Conservation (phyloP, 2,113 vertebrate species). For the Petromus typicus region DNA sequence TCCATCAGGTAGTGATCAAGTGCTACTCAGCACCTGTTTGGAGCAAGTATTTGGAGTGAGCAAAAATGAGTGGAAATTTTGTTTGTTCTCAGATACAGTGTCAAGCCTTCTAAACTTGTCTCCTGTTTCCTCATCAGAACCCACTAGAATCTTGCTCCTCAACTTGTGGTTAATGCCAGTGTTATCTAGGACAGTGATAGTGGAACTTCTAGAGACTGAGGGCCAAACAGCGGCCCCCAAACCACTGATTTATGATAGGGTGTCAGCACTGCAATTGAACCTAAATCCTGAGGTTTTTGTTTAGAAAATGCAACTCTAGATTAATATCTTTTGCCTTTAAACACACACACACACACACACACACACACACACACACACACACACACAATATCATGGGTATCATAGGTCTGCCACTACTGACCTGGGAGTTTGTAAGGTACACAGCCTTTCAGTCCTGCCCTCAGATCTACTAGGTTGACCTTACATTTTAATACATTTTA, state of each 20-base stretch:
- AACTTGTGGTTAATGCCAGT: not conserved
- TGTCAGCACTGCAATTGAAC: not conserved
- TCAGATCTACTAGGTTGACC: constrained; percentile 8
- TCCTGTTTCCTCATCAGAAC: not conserved
- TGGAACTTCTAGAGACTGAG: not conserved
- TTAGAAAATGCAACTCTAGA: not conserved
- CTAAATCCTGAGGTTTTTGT: not conserved
- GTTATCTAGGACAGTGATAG: not conserved
- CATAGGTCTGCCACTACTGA: not conserved
- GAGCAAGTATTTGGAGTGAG: not conserved
- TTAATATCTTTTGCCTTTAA: not conserved
- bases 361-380: too few species aligned
- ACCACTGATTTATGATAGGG: not conserved
- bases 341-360: too few species aligned
- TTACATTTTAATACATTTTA: constrained; percentile 45
- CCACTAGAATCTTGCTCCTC: not conserved
- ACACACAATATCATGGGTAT: not conserved
- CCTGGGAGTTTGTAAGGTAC: not conserved
- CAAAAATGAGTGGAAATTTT: constrained; percentile 6
- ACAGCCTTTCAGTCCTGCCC: not conserved
- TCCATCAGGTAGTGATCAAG: not conserved
- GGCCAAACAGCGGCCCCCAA: not conserved
- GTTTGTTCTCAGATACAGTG: not conserved
- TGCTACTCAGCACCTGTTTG: not conserved
- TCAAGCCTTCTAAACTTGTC: not conserved